A percentile compares a stretch with the other conserved stretches of the same genome.
phyloP scores from a whole-genome alignment of 2,797 vertebrate genomes.

The Allobates femoralis region DNA sequence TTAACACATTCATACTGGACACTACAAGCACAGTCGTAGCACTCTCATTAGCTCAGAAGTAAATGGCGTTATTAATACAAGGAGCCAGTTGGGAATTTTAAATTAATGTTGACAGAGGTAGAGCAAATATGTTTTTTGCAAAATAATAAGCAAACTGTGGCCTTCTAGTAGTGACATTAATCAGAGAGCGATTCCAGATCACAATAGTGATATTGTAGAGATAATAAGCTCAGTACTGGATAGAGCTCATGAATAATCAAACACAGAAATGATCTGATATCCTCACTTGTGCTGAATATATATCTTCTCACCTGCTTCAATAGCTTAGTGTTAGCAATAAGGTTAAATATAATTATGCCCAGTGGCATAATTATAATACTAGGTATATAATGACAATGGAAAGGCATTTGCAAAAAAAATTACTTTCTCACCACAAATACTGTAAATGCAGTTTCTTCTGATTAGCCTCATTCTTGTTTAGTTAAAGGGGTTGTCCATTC shows the following conservation, averaged over 20 bases:
- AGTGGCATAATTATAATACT: background rate
- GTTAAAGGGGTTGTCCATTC: too few relatives aligned
- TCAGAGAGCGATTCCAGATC: background rate
- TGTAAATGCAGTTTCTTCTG: background rate
- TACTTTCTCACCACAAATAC: background rate
- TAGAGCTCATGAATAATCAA: conserved; percentile 29
- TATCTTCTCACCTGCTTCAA: conserved; percentile 15
- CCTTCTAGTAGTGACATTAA: background rate
- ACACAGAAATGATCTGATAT: conserved; percentile 4
- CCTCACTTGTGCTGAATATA: conserved; percentile 2
- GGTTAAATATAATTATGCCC: background rate
- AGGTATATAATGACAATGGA: background rate
- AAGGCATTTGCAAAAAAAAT: background rate
- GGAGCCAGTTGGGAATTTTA: background rate
- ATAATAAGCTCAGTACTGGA: background rate
- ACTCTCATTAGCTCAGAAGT: background rate
- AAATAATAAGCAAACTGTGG: conserved; percentile 20
- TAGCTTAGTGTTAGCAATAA: background rate
- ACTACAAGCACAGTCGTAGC: background rate
- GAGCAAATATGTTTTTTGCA: conserved; percentile 9
- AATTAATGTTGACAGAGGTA: conserved; percentile 2
- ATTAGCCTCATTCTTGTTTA: background rate
- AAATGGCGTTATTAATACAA: background rate
- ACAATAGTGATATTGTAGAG: conserved; percentile 7
- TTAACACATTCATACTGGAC: background rate